Evolutionary conservation across 2,797 vertebrate genomes (phyloP), one percentile per base, ranked within the genome.

Genomic region (Takifugu ocellatus): DNA sequence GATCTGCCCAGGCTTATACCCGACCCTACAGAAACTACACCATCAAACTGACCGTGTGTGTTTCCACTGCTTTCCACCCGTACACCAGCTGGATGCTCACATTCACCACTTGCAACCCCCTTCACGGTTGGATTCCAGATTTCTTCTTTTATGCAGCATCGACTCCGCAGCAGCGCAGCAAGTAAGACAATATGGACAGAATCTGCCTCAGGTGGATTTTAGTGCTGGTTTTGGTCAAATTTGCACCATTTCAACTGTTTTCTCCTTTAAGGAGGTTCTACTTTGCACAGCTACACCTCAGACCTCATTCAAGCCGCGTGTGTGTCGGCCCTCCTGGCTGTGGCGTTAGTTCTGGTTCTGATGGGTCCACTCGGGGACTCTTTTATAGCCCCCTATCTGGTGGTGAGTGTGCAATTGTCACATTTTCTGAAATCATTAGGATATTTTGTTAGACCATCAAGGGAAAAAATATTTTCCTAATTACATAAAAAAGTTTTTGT

Each of bases 71-170:
- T 87, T 96, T 95, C 91, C 94, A 92, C 84, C 93, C 94, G 58
- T 92, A 93, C 89, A 90, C 93, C 82, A 93, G 93, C 87, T 98
- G 96, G 96, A 96, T 98, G 96, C 89, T 99, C 89, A 98, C 95
- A 52, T 87, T 90, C 54, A 79, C 90, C 81, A 90, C 89, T 57
- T 99, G 96, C 56, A 94, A 98, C 53, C 76, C 82, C 68, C 93
- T 68, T 73, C 92, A 92, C 49, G 94, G 94, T 81, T 99, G 96
- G 96, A 91, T 82, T 75, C 82, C 92, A 24, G 94, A 98, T 87
- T 99, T 98, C 90, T 94, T 92, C 73, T 98, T 99, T 90, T 98
- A 94, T 55, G 95, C 91, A 72, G 92, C 96, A 9, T 56, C 81
- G 21, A 91, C 89, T 68, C 90, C 91, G 66, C 96, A 97, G 86